A percentile compares a stretch with the other conserved stretches of the same genome.
Conservation (phyloP, 2,888 invertebrate species). For the Agrotis ipsilon region DNA sequence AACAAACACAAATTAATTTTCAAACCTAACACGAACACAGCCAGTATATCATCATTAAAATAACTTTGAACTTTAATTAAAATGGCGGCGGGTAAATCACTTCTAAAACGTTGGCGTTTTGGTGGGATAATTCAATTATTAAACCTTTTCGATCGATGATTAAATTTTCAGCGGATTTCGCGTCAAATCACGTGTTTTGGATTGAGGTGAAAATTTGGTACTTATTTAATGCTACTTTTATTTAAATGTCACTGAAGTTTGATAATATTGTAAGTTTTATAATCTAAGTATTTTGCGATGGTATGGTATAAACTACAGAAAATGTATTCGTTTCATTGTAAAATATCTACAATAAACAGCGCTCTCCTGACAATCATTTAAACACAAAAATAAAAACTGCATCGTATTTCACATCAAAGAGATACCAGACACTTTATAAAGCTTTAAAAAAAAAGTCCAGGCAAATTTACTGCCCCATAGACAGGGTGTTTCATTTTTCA, state of each 20-base stretch:
- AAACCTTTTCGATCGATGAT: conserved; percentile 23
- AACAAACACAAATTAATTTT: conserved; percentile 18
- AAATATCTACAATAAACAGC: not conserved
- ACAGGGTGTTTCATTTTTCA: conserved; percentile 55
- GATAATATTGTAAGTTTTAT: no score
- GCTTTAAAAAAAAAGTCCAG: conserved; percentile 15
- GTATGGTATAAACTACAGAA: no score
- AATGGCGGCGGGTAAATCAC: conserved; percentile 26
- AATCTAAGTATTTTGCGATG: no score
- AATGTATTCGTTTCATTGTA: no score
- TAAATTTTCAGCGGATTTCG: not conserved
- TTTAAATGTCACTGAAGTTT: not conserved
- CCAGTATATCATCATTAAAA: conserved; percentile 21
- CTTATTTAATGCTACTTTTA: not conserved
- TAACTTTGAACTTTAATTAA: conserved; percentile 41
- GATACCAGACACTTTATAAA: conserved; percentile 4
- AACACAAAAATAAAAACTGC: not conserved
- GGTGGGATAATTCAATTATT: conserved; percentile 24
- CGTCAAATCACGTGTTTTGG: conserved; percentile 8
- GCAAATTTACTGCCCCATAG: conserved; percentile 40
- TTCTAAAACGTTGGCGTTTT: conserved; percentile 20
- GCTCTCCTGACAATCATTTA: not conserved
- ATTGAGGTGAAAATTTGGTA: conserved; percentile 17
- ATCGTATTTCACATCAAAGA: conserved; percentile 1
- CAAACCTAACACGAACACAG: not conserved